These are phyloP conservation scores for Orchestia grillus DNA, from an alignment of 1,140 invertebrate species.

Conservation along the genomic window DNA sequence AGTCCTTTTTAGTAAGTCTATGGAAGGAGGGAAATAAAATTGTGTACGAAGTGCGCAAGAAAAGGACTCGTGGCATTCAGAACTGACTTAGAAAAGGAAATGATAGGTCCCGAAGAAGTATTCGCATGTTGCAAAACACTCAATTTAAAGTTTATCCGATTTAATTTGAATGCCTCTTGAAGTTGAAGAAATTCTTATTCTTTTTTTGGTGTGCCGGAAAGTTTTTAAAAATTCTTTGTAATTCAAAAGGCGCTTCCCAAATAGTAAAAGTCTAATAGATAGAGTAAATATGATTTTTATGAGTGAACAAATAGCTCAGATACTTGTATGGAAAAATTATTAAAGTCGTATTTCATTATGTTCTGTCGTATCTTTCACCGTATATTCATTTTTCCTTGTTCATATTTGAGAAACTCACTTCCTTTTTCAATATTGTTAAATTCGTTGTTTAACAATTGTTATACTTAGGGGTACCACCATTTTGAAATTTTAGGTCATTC, in stretches of 20 bases:
- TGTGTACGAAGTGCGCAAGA: no score
- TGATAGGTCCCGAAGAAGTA: no score
- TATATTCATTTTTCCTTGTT: neutral
- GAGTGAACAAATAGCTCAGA: neutral
- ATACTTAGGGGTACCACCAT: no score
- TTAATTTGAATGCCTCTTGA: no score
- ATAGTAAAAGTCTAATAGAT: neutral
- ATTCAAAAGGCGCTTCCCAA: neutral
- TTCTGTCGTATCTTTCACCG: neutral
- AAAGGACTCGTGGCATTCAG: no score
- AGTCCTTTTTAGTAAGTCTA: no score
- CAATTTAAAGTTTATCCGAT: no score
- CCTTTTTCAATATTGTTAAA: neutral
- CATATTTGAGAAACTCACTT: neutral
- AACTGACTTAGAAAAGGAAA: no score
- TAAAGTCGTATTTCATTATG: neutral
- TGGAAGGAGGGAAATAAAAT: no score
- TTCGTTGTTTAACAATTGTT: neutral
- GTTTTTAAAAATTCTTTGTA: neutral
- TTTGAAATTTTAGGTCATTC: no score
- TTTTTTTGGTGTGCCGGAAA: neutral
- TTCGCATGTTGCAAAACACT: no score
- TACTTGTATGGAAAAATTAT: neutral
- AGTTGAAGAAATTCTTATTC: neutral
- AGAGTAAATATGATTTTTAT: neutral